Conservation (phyloP, 1,140 invertebrate species). For the Diploscapter pachys region DNA sequence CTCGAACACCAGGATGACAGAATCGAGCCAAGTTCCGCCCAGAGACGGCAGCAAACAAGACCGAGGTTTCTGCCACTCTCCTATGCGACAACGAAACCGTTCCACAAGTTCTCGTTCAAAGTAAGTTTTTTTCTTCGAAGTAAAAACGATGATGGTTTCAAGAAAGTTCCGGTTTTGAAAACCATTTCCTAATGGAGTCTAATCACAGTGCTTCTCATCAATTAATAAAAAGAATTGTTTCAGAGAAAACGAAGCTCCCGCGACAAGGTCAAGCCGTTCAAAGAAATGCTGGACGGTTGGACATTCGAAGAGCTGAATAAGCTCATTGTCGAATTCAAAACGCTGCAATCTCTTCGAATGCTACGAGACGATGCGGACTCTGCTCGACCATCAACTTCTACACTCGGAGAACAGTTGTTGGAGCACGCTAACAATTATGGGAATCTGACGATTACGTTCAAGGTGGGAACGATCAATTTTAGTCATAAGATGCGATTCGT, state of each 20-base stretch:
- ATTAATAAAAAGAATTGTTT: conserved; percentile 12
- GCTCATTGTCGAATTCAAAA: conserved; percentile 25
- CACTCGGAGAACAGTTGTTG: conserved; percentile 17
- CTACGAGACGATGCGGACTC: conserved; percentile 14
- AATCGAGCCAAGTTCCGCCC: not conserved
- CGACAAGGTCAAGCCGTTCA: conserved; percentile 24
- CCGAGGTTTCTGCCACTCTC: not conserved
- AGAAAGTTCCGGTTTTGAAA: conserved; percentile 1
- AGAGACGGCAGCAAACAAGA: not conserved
- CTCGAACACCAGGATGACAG: not conserved
- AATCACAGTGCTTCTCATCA: conserved; percentile 5
- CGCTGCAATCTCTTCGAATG: conserved; percentile 21
- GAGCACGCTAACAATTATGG: not conserved
- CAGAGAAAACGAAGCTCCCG: conserved; percentile 19
- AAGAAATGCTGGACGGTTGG: conserved; percentile 26
- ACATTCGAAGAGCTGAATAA: conserved; percentile 26
- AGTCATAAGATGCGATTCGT: no score
- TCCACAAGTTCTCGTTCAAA: not conserved
- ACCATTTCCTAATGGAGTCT: not conserved
- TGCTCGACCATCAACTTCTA: conserved; percentile 5
- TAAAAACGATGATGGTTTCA: not conserved
- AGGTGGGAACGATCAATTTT: no score
- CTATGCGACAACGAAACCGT: conserved; percentile 4
- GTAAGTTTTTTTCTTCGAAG: conserved; percentile 6
- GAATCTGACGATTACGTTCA: not conserved